Conservation (phyloP, 37 sponge, comb jelly and placozoan species). For the Axinella damicornis region DNA sequence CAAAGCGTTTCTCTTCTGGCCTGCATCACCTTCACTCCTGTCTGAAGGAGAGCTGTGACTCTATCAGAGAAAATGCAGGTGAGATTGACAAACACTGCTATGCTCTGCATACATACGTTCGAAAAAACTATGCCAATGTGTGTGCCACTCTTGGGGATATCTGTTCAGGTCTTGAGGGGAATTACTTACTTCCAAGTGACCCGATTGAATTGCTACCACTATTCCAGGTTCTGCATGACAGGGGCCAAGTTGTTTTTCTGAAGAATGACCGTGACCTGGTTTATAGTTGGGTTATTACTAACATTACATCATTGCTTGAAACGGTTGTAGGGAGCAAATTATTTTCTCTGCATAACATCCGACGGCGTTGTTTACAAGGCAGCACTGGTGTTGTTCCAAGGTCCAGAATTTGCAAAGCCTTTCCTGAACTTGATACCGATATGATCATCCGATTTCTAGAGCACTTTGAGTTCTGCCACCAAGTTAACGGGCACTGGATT, state of each 20-base stretch:
- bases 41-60: too few species aligned
- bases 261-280: not conserved
- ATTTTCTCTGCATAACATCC: conserved; percentile 15
- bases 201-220: not conserved
- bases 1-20: too few species aligned
- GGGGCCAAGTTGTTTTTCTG: conserved; percentile 8
- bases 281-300: conserved; percentile 13
- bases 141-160: not conserved
- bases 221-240: not conserved
- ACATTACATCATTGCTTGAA: not conserved
- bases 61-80: too few species aligned
- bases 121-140: not conserved
- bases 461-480: conserved; percentile 29
- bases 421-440: conserved; percentile 2
- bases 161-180: not conserved
- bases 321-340: conserved; percentile 12
- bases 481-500: too few species aligned
- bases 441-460: conserved; percentile 8
- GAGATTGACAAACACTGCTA: too few species aligned
- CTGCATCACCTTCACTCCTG: too few species aligned
- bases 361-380: not conserved
- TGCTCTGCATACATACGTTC: too few species aligned
- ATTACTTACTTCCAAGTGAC: not conserved
- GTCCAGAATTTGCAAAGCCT: not conserved
- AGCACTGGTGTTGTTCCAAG: conserved; percentile 13